Evolutionary conservation across 2,888 invertebrate species (phyloP).

Genomic region (Hermaeophaga mercurialis): DNA sequence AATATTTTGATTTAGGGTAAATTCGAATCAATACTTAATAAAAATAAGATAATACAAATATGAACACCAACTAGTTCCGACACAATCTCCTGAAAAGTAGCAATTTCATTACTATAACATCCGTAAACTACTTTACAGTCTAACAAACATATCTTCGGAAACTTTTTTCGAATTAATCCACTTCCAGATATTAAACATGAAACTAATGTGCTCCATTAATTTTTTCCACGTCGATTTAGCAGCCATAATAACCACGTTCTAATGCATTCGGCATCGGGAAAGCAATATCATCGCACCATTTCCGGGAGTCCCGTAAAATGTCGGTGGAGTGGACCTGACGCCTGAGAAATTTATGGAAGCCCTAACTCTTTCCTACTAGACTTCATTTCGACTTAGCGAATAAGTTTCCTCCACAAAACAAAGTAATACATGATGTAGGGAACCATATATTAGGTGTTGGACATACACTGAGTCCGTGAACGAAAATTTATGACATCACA

Average conservation of each 20-base stretch:
- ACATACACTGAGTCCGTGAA: conserved; percentile 40
- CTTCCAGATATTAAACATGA: background rate
- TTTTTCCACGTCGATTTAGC: conserved; percentile 12
- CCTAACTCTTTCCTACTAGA: conserved; percentile 49
- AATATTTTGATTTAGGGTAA: too few relatives aligned
- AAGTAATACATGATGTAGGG: conserved; percentile 53
- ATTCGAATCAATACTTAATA: too few relatives aligned
- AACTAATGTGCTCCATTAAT: conserved; percentile 16
- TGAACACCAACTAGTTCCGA: too few relatives aligned
- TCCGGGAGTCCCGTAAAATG: conserved; percentile 38
- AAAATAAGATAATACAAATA: too few relatives aligned
- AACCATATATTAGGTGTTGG: conserved; percentile 46
- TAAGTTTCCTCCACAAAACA: conserved; percentile 50
- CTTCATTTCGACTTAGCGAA: conserved; percentile 51
- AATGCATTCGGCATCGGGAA: conserved; percentile 23
- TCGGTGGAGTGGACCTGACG: conserved; percentile 51
- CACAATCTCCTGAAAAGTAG: too few relatives aligned
- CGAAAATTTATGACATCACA: conserved; percentile 41
- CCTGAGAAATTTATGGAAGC: conserved; percentile 52
- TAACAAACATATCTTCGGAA: too few relatives aligned
- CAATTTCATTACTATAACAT: too few relatives aligned
- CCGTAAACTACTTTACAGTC: too few relatives aligned
- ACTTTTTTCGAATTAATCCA: too few relatives aligned
- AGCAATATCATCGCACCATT: conserved; percentile 23
- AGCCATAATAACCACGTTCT: conserved; percentile 19